Evolutionary conservation across 2,113 vertebrate genomes (phyloP), one percentile per base, ranked within the genome.

Genomic region (Reinhardtius hippoglossoides): DNA sequence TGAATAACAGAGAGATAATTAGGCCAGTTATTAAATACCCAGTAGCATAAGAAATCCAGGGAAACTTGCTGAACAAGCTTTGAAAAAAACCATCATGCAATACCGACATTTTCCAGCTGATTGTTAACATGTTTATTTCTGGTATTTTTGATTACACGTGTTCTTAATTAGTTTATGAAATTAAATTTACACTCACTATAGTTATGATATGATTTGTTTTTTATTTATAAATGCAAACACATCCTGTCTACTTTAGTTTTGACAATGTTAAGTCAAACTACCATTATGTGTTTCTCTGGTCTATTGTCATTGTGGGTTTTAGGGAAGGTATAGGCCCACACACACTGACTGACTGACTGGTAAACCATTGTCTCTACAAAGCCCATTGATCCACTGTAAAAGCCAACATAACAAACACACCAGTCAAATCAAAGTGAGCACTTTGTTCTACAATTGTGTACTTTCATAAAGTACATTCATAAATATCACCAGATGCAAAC

Each of bases 291-390:
- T 10, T 14, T 44, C 70, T 31, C 15, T 48, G 18, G 3, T 50
- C 62, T 46, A 66, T 74, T 80, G 67, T 78, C 40, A 81, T 5
- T 62, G 71, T 42, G 21, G 40, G 52, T 18, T 71, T 74, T 55
- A 37, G 20, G 64, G 37, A 20, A 56, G 59, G 31, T 35, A 24
- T 54, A 23, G 54, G 35, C 50, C 48, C 63, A 31, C 16, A 40
- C 18, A 60, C 42, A 16, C 69, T 62, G 63, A 78, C 18, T 63
- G 42, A 16, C 69, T 62, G 63, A 76, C 23, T 52, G 63, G 60
- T 78, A 57, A 87, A 76, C 63, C 78, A 77, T 72, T 80, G 76
- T 24, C 70, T 78, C 26, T 59, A 86, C 89, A 87, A 91, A 89
- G 67, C 66, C 83, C 83, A 88, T 87, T 89, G 88, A 89, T 14